Conservation (phyloP, 2,888 invertebrate species). For the Pemphredon lugubris region DNA sequence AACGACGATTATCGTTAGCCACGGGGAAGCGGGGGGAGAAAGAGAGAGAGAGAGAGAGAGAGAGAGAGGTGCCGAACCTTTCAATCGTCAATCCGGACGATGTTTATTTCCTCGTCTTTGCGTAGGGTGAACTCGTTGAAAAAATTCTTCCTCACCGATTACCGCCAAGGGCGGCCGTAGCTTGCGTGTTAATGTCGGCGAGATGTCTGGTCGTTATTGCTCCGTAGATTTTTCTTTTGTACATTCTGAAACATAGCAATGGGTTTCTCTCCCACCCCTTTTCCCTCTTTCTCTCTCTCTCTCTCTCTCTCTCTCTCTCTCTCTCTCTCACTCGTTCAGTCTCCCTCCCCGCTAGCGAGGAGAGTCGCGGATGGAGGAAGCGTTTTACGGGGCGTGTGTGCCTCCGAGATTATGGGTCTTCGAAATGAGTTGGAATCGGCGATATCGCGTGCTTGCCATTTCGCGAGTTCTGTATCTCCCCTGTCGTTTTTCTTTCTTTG, state of each 20-base stretch:
- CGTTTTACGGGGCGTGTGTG: conserved; percentile 24
- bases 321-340: neutral
- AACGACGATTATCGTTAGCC: conserved; percentile 28
- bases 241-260: too few species aligned
- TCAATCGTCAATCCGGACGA: conserved; percentile 7
- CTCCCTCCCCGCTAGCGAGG: too few species aligned
- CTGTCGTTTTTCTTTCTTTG: conserved; percentile 1
- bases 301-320: too few species aligned
- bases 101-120: conserved; percentile 12
- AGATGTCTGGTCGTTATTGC: conserved; percentile 9
- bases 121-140: neutral
- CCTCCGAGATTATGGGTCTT: conserved; percentile 32
- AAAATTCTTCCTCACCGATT: neutral
- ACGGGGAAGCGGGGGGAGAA: too few species aligned
- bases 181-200: conserved; percentile 10
- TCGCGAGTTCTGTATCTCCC: neutral
- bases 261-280: too few species aligned
- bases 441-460: conserved; percentile 41
- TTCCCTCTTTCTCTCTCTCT: too few species aligned
- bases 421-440: conserved; percentile 47
- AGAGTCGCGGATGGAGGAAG: too few species aligned
- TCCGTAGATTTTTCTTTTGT: too few species aligned
- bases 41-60: too few species aligned
- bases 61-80: too few species aligned
- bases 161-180: neutral